phyloP scores from a whole-genome alignment of 2,113 vertebrate species.

The Oncorhynchus masou region DNA sequence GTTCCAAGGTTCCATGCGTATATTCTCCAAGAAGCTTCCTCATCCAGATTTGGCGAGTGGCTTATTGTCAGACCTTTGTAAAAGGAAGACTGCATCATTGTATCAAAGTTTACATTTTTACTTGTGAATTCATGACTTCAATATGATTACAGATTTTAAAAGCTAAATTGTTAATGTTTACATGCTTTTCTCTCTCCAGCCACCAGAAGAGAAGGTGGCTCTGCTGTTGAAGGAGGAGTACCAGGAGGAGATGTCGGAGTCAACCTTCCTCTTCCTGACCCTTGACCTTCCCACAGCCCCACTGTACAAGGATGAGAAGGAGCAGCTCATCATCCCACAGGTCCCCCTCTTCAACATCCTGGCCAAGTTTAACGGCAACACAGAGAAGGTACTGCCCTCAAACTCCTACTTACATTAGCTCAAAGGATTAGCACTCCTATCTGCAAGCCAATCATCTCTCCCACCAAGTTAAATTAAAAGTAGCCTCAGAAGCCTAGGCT shows the following conservation, averaged over 20 bases:
- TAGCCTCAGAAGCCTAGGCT: too few species aligned
- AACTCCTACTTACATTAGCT: not conserved
- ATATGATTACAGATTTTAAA: not conserved
- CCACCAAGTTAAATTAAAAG: not conserved
- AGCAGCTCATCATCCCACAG: slow-evolving; percentile 97
- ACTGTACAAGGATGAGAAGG: slow-evolving; percentile 96
- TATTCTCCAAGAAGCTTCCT: slow-evolving; percentile 96
- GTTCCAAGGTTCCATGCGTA: slow-evolving; percentile 96
- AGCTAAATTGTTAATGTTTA: not conserved
- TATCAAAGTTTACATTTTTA: not conserved
- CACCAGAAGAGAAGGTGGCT: slow-evolving; percentile 89
- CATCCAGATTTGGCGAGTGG: slow-evolving; percentile 89
- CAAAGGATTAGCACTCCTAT: not conserved
- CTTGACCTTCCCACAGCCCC: slow-evolving; percentile 95
- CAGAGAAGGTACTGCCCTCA: slow-evolving; percentile 83
- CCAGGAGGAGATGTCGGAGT: slow-evolving; percentile 93
- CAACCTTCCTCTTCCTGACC: slow-evolving; percentile 92
- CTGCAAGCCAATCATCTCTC: not conserved
- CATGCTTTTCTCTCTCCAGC: slow-evolving; percentile 63
- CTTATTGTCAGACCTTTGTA: not conserved
- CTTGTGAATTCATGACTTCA: not conserved
- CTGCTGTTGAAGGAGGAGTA: slow-evolving; percentile 88
- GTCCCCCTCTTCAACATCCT: slow-evolving; percentile 97
- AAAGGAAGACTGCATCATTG: not conserved
- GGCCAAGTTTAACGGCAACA: slow-evolving; percentile 92